Conservation (phyloP, 2,888 invertebrate species). For the Eupsilia transversa region DNA sequence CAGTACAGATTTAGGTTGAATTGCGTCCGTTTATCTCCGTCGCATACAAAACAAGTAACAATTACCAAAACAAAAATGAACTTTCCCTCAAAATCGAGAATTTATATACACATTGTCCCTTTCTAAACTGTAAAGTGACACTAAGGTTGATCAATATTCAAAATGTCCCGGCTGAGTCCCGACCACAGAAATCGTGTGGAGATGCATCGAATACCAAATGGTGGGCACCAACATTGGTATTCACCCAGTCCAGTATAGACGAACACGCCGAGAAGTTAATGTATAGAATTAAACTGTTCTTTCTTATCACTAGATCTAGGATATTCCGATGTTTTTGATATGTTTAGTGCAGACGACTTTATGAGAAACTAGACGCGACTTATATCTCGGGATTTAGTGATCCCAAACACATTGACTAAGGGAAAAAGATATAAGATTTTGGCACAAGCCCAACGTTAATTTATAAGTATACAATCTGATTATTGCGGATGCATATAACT, state of each 20-base stretch:
- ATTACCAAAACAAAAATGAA: constrained; percentile 68
- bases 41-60: constrained; percentile 72
- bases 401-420: neutral
- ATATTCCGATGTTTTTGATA: constrained; percentile 56
- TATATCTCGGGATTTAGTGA: neutral
- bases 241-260: constrained; percentile 78
- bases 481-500: neutral
- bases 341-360: constrained; percentile 17
- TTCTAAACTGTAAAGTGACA: constrained; percentile 68
- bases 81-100: constrained; percentile 80
- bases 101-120: constrained; percentile 72
- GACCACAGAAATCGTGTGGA: constrained; percentile 88
- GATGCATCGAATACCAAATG: constrained; percentile 84
- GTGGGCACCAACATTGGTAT: constrained; percentile 81
- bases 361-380: constrained; percentile 12
- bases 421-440: neutral
- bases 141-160: constrained; percentile 85
- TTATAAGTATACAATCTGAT: neutral
- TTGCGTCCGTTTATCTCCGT: constrained; percentile 45
- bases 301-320: constrained; percentile 77
- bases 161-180: constrained; percentile 81
- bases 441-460: too few relatives aligned
- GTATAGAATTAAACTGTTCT: constrained; percentile 78
- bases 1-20: constrained; percentile 63
- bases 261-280: constrained; percentile 80